Evolutionary conservation across 2,888 invertebrate genomes (phyloP), one percentile per base, ranked within the genome.

Genomic region (Scrobipalpa atriplicella): DNA sequence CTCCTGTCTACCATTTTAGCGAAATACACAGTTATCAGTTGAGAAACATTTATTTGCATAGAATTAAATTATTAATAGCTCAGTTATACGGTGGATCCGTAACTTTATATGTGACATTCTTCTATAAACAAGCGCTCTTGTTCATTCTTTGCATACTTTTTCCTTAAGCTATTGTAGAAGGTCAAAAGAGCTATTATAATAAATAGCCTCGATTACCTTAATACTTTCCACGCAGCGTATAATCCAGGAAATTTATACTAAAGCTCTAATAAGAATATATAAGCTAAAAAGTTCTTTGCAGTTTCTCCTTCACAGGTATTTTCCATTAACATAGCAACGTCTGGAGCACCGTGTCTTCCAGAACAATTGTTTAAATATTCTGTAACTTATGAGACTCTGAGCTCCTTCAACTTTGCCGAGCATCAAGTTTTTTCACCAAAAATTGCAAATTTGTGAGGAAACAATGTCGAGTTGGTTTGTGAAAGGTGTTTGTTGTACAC

Each of bases 351-450:
- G 38, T n/a, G 29, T 58, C 58, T 62, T 62, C 39, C 9, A 19
- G 29, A 62, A 43, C 41, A 41, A 38, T 64, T 64, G 58, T 58
- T 36, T 47, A 66, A 66, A 64, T 66, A 66, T 66, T 66, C 56
- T 58, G 13, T 19, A 66, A 66, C 56, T 66, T 64, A 58, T 64
- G 47, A 56, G 51, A 65, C 62, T 56, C 54, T 2, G 21, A 58
- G 13, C 38, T 58, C 38, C 64, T 41, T 0, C n/a, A 64, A 62
- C 60, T 64, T 61, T 58, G 47, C 61, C 18, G 9, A 52, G 67
- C 64, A 60, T 64, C 61, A 56, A 65, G 65, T 62, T 65, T 66
- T 66, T 62, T 47, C 11, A 5, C 56, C 62, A 13, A 36, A 67
- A 65, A 56, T 67, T 62, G 64, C 54, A 61, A 65, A 62, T 65